phyloP scores from a whole-genome alignment of 2,797 vertebrate species.

The Myiotriccus ornatus region DNA sequence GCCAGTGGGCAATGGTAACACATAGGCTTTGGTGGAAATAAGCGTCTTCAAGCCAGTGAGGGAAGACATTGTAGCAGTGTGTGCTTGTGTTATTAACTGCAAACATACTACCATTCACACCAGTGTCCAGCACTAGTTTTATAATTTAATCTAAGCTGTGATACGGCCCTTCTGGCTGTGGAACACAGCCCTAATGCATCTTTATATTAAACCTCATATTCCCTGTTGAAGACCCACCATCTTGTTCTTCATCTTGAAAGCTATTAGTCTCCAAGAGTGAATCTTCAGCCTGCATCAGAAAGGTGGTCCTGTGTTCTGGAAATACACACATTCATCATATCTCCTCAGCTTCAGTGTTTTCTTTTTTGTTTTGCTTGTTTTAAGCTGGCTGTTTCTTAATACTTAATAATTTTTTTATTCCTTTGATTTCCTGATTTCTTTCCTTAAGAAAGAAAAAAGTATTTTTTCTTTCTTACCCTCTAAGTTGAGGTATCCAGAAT shows the following conservation, averaged over 20 bases:
- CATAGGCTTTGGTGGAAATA: background rate
- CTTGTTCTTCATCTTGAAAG: background rate
- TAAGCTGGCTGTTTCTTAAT: background rate
- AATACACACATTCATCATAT: background rate
- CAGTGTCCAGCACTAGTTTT: background rate
- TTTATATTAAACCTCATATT: background rate
- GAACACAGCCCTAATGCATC: background rate
- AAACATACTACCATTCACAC: background rate
- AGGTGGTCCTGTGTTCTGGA: background rate
- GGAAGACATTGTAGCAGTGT: background rate
- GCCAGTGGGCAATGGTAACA: background rate
- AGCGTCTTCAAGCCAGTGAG: background rate
- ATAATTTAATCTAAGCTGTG: background rate
- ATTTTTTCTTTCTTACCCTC: background rate
- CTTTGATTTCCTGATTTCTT: background rate
- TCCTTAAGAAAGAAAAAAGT: too few species aligned
- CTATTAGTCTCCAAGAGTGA: background rate
- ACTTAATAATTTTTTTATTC: background rate
- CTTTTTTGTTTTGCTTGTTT: background rate
- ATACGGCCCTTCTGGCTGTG: background rate
- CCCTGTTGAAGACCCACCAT: background rate
- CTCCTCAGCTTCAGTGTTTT: background rate
- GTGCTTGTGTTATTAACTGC: background rate
- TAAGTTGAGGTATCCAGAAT: background rate
- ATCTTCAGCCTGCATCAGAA: background rate